Base-by-base conservation (phyloP, 1,140 invertebrate species). In the Ladona fulva region DNA sequence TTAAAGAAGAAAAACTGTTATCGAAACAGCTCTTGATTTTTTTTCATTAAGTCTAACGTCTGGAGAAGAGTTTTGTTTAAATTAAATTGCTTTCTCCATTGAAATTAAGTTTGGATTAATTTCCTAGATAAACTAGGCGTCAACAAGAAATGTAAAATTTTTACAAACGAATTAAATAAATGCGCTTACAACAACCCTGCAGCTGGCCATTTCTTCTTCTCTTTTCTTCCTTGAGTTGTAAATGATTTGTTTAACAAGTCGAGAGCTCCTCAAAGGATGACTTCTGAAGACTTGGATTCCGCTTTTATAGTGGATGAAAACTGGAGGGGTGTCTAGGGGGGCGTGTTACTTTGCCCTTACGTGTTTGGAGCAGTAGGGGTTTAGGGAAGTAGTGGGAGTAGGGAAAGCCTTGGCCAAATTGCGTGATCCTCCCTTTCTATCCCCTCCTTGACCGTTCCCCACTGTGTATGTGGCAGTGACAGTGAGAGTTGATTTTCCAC, bases 401-500 rank as follows among this genome's bases (percentile, higher is more conserved):
- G 52, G 52, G 52, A 66, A 66, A 66, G 52, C 52, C 14, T 66
- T 66, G 52, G 52, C 52, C 14, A 66, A 66, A 66, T 66, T 66
- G 52, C 52, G 52, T 66, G 52, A 66, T 66, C n/a, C 52, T 66
- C 52, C 52, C 52, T 19, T 19, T 16, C 16, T 19, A 66, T 22
- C n/a, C 52, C 52, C 52, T 66, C 52, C 52, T 66, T 22, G n/a
- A 66, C 52, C 52, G 12, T 19, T 66, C 52, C n/a, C n/a, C n/a
- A 6, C 52, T 66, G n/a, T 66, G 52, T 66, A 66, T 66, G 52
- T 22, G 52, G 52, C 52, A 66, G 52, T 66, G 52, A 66, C 52
- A 66, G 52, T 66, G 52, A 66, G 52, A 66, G 52, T 66, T 66
- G 52, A 66, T 66, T 66, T 66, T 66, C 52, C 52, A 66, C 52